These are phyloP conservation scores for Dendropsophus ebraccatus DNA, from an alignment of 2,113 vertebrate species.

Conservation along the genomic window DNA sequence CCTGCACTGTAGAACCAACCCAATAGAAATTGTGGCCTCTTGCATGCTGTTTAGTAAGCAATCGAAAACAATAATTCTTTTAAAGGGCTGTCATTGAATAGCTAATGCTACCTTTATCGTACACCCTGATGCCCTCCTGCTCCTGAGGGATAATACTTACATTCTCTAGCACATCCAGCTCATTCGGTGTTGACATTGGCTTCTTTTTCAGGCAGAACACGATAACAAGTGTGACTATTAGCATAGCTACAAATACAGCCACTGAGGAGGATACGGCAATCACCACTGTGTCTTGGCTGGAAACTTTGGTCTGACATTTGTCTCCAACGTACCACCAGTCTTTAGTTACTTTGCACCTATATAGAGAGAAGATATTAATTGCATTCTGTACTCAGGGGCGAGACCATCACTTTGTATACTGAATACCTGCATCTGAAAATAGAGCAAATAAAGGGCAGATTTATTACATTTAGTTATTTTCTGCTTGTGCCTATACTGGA, in stretches of 20 bases:
- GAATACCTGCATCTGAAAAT: neutral
- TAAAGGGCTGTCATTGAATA: too few relatives aligned
- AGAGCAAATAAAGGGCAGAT: neutral
- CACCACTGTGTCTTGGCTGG: conserved; percentile 70
- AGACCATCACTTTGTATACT: neutral
- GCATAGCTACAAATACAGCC: conserved; percentile 72
- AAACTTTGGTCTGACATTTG: conserved; percentile 80
- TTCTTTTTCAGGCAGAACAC: conserved; percentile 70
- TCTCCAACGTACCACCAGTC: conserved; percentile 88
- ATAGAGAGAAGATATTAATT: neutral
- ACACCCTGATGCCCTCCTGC: too few relatives aligned
- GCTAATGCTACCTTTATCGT: too few relatives aligned
- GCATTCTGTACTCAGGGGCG: neutral
- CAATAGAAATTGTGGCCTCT: too few relatives aligned
- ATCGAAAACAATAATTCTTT: too few relatives aligned
- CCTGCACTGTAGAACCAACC: too few relatives aligned
- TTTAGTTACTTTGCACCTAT: conserved; percentile 80
- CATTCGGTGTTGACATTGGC: conserved; percentile 21
- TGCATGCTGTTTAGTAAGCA: too few relatives aligned
- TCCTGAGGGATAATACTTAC: neutral
- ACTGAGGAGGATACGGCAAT: conserved; percentile 72
- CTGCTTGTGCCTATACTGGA: too few relatives aligned
- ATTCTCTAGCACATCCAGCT: neutral
- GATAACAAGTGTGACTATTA: conserved; percentile 71
- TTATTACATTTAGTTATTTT: too few relatives aligned